Percentiles rank a stretch among this genome's conserved stretches.
These are phyloP conservation scores for Lithobates sylvaticus DNA, from an alignment of 2,797 vertebrate species.

Conservation along the genomic window DNA sequence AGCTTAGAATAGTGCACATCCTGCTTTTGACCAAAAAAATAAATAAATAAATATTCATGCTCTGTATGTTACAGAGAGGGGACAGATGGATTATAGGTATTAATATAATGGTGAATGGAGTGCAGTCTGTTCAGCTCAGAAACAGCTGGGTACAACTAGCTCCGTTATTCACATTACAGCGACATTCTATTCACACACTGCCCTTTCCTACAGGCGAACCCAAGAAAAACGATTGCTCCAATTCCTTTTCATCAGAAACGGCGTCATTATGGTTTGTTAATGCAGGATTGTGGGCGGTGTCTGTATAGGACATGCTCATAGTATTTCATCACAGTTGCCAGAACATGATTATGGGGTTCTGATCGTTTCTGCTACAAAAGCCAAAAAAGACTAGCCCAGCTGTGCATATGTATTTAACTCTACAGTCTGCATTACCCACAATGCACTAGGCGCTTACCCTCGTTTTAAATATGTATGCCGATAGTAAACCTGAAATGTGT, in stretches of 20 bases:
- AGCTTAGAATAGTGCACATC: too few species aligned
- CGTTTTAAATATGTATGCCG: not conserved
- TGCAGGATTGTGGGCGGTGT: not conserved
- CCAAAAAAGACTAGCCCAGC: not conserved
- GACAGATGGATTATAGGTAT: not conserved
- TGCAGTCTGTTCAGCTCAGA: not conserved
- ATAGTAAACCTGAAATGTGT: too few species aligned
- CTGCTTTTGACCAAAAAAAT: too few species aligned
- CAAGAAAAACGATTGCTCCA: not conserved
- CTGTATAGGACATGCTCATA: not conserved
- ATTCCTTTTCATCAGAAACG: not conserved
- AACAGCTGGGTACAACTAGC: not conserved
- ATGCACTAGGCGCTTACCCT: not conserved
- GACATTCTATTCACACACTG: not conserved
- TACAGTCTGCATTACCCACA: conserved; percentile 2
- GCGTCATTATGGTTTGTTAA: not conserved
- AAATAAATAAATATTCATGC: too few species aligned
- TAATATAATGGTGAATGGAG: not conserved
- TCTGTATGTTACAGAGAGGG: not conserved
- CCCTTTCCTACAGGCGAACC: not conserved
- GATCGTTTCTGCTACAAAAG: not conserved
- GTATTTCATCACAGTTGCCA: not conserved
- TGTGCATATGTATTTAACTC: not conserved
- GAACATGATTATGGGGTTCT: conserved; percentile 33
- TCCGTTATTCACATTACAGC: not conserved